These are phyloP conservation scores for Mimachlamys varia DNA, from an alignment of 2,888 invertebrate species.

Conservation along the genomic window DNA sequence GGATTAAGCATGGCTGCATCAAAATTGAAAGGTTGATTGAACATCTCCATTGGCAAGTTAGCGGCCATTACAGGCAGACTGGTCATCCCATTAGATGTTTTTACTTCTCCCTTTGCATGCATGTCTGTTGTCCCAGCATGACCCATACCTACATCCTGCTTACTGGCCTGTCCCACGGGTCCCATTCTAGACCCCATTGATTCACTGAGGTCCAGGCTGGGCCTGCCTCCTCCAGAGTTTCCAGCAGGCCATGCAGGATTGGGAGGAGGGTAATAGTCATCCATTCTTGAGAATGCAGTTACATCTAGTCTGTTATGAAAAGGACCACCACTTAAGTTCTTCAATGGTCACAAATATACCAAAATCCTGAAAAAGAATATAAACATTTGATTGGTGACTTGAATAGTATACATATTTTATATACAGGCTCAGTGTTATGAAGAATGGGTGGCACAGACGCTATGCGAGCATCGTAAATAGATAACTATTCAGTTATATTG, in stretches of 20 bases:
- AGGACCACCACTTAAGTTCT: neutral
- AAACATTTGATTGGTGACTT: neutral
- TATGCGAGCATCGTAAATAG: no score
- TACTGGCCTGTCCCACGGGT: conserved; percentile 32
- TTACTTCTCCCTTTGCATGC: conserved; percentile 39
- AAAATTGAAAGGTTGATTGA: conserved; percentile 69
- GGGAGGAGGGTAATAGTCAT: conserved; percentile 18
- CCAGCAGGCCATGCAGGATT: conserved; percentile 32
- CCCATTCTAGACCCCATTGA: conserved; percentile 26
- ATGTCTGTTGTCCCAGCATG: neutral
- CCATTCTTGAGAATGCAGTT: neutral
- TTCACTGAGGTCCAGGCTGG: neutral
- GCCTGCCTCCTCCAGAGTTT: conserved; percentile 31
- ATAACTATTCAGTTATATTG: no score
- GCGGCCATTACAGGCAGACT: conserved; percentile 60
- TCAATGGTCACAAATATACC: neutral
- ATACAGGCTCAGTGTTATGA: no score
- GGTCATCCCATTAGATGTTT: neutral
- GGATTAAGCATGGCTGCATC: conserved; percentile 51
- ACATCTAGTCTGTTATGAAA: neutral
- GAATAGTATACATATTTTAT: neutral
- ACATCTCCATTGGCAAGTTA: conserved; percentile 64
- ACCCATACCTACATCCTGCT: neutral
- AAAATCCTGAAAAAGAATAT: neutral
- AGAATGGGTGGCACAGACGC: no score